Percentiles rank a stretch among this genome's conserved stretches.
Conservation (phyloP, 2,797 vertebrate species). For the Lithobates sylvaticus region DNA sequence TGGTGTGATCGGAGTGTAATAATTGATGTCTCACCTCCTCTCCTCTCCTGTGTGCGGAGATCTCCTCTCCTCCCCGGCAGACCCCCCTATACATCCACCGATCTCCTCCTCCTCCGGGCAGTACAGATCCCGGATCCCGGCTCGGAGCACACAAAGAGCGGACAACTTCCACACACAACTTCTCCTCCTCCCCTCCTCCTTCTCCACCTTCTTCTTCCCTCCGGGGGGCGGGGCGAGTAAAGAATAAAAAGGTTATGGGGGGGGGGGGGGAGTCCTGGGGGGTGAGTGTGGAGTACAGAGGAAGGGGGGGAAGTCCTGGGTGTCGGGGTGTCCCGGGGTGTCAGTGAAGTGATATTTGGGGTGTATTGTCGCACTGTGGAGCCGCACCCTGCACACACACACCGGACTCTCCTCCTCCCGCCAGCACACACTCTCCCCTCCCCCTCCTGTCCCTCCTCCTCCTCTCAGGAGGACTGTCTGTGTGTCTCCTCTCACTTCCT, state of each 20-base stretch:
- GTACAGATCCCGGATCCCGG: too few relatives aligned
- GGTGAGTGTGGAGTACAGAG: neutral
- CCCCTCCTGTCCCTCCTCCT: constrained; percentile 37
- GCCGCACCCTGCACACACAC: constrained; percentile 57
- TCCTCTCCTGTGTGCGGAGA: too few relatives aligned
- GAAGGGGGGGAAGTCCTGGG: constrained; percentile 29
- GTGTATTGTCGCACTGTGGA: constrained; percentile 47
- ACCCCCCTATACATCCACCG: too few relatives aligned
- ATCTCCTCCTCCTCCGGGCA: too few relatives aligned
- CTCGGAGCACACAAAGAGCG: constrained; percentile 3
- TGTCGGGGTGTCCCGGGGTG: neutral
- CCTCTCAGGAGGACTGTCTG: constrained; percentile 40
- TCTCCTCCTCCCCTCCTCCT: neutral
- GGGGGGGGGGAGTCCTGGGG: constrained; percentile 33
- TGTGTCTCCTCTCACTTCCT: constrained; percentile 51
- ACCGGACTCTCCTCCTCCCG: constrained; percentile 49
- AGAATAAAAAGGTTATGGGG: neutral
- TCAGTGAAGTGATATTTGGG: constrained; percentile 22
- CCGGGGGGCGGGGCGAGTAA: constrained; percentile 5
- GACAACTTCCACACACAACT: neutral
- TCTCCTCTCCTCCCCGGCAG: too few relatives aligned
- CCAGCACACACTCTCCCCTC: constrained; percentile 40
- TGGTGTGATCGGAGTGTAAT: too few relatives aligned
- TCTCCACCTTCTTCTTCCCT: constrained; percentile 6
- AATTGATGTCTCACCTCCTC: too few relatives aligned